Conservation (phyloP, 2,113 vertebrate genomes). For the Hymenochirus boettgeri region DNA sequence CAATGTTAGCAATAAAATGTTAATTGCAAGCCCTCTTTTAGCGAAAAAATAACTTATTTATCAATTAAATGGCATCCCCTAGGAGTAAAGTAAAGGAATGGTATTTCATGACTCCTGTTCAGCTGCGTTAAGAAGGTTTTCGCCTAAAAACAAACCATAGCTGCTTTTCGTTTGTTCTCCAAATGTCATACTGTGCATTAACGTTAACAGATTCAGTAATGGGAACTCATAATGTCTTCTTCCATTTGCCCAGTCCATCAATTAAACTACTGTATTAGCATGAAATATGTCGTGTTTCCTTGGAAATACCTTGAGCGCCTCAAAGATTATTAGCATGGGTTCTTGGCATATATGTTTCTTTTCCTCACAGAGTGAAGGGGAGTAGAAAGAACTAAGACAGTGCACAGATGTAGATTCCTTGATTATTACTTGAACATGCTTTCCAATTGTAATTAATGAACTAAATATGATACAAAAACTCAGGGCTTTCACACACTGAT, state of each 20-base stretch:
- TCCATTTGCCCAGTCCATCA: neutral
- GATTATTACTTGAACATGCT: slow-evolving; percentile 20
- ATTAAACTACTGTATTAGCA: slow-evolving; percentile 9
- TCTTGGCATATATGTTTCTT: neutral
- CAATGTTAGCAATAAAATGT: slow-evolving; percentile 22
- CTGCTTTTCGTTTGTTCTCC: slow-evolving; percentile 31
- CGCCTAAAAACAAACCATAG: slow-evolving; percentile 17
- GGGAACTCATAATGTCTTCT: neutral
- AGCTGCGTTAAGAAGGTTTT: slow-evolving; percentile 14
- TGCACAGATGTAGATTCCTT: slow-evolving; percentile 11
- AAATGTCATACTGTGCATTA: neutral
- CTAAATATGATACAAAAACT: slow-evolving; percentile 20
- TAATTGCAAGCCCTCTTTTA: slow-evolving; percentile 12
- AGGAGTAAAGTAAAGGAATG: slow-evolving; percentile 35
- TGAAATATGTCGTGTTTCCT: neutral
- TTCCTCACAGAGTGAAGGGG: neutral
- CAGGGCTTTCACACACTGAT: slow-evolving; percentile 18
- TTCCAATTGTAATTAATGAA: slow-evolving; percentile 37
- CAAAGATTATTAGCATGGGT: neutral
- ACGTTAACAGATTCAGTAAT: neutral
- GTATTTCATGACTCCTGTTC: slow-evolving; percentile 34
- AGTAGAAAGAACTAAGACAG: neutral
- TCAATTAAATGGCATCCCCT: slow-evolving; percentile 38
- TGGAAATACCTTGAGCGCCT: neutral
- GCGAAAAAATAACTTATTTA: slow-evolving; percentile 37